Base-by-base conservation (phyloP, 2,797 vertebrate species). In the Liparis tanakae region DNA sequence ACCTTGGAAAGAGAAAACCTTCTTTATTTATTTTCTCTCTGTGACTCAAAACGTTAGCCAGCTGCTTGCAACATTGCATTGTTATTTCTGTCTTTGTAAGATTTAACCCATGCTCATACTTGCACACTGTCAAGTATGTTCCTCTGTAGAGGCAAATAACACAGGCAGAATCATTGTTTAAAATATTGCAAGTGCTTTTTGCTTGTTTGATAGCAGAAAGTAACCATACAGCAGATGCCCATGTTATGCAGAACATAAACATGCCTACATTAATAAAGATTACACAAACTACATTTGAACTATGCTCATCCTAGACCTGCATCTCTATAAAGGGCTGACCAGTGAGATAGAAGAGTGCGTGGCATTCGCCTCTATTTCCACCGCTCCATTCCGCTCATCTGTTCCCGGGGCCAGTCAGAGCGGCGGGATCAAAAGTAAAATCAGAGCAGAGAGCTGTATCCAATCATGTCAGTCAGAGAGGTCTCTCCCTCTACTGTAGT, bases 371-470 rank as follows among this genome's bases (percentile, higher is more conserved):
- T 87, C 72, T 88, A 88, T 88, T 79, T 84, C 64, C 30, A 64
- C 72, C 22, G 48, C 75, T 85, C 68, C 78, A 72, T 87, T 89
- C 85, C 87, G 61, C 85, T 85, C 83, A 80, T 91, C 81, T 80
- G 82, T 89, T 90, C 86, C 87, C 70, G 41, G 90, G 88, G 89
- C 86, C 88, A 74, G 89, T 82, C 79, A 36, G 85, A 90, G 83
- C 85, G 66, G 87, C 65, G 10, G 81, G 88, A 92, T 92, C 91
- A 92, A 89, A 92, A 92, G 88, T 90, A 84, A 87, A 91, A 93
- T 92, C 89, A 89, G 87, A 89, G 86, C 74, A 22, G 33, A 78
- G 85, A 87, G 87, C 87, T 87, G 87, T 88, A 84, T 92, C 89
- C 90, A 92, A 93, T 92, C 84, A 84, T 91, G 89, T 92, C 86